Evolutionary conservation across 2,797 vertebrate species (phyloP).

Genomic region (Remorina albescens): DNA sequence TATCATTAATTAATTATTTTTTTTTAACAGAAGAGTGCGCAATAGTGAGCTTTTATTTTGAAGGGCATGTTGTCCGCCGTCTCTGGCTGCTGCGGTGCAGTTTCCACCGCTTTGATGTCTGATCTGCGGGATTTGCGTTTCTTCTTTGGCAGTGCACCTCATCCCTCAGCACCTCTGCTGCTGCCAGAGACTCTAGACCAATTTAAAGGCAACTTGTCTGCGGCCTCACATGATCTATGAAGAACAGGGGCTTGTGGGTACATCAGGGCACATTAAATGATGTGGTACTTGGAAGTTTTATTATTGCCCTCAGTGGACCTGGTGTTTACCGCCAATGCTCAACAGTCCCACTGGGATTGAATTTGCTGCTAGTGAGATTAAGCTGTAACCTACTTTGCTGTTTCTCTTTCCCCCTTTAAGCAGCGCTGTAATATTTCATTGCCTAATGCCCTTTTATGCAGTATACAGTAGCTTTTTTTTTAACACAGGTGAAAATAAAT

Average conservation of each 20-base stretch:
- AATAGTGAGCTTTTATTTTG: slow-evolving; percentile 45
- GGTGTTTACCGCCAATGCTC: neutral
- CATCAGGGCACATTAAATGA: neutral
- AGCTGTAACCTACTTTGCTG: neutral
- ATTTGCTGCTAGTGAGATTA: neutral
- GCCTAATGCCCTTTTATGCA: no score
- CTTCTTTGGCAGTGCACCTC: slow-evolving; percentile 60
- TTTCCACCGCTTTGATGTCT: slow-evolving; percentile 72
- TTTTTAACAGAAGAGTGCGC: neutral
- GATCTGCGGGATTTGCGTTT: slow-evolving; percentile 64
- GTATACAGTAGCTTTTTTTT: no score
- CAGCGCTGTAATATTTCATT: neutral
- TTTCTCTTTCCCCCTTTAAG: neutral
- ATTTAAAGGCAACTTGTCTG: slow-evolving; percentile 48
- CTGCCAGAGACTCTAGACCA: slow-evolving; percentile 47
- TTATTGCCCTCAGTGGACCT: slow-evolving; percentile 12
- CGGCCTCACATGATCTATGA: slow-evolving; percentile 37
- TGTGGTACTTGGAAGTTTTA: slow-evolving; percentile 12
- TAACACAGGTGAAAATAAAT: neutral
- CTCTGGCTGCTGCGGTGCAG: slow-evolving; percentile 51
- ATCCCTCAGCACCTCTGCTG: slow-evolving; percentile 45
- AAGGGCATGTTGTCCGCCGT: slow-evolving; percentile 15
- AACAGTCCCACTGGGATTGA: neutral
- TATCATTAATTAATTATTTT: neutral
- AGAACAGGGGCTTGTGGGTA: slow-evolving; percentile 28